phyloP scores from a whole-genome alignment of 2,888 invertebrate genomes.

The Polia nebulosa region DNA sequence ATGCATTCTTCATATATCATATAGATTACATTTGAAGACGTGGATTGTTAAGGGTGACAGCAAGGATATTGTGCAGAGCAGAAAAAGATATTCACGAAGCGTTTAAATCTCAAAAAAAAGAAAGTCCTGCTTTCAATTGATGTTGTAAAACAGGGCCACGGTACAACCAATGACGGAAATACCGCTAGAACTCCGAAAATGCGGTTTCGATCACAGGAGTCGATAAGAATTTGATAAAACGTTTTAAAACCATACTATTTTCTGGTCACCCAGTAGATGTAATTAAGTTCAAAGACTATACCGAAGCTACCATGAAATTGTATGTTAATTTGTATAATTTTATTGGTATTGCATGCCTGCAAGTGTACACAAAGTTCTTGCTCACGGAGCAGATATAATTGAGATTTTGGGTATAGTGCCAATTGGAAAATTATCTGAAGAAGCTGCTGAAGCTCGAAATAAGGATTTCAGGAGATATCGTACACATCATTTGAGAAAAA shows the following conservation, averaged over 20 bases:
- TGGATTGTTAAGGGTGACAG: conserved; percentile 2
- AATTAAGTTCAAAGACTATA: not conserved
- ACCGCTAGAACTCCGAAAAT: too few species aligned
- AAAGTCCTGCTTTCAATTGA: too few species aligned
- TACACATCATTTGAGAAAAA: too few species aligned
- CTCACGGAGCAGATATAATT: not conserved
- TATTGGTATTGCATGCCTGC: not conserved
- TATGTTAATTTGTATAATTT: not conserved
- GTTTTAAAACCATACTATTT: not conserved
- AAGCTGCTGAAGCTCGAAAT: too few species aligned
- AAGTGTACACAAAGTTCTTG: not conserved
- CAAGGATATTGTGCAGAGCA: not conserved
- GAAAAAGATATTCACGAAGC: not conserved
- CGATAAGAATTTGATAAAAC: not conserved
- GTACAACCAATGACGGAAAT: too few species aligned
- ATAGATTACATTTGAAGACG: not conserved
- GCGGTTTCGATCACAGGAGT: not conserved
- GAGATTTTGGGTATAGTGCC: too few species aligned
- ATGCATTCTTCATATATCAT: conserved; percentile 1
- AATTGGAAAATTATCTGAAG: too few species aligned
- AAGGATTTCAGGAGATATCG: too few species aligned
- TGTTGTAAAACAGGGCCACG: not conserved
- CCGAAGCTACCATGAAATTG: not conserved
- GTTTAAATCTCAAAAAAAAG: not conserved
- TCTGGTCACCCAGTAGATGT: not conserved